These are phyloP conservation scores for Dasysyrphus albostriatus DNA, from an alignment of 2,888 invertebrate species.

Conservation along the genomic window DNA sequence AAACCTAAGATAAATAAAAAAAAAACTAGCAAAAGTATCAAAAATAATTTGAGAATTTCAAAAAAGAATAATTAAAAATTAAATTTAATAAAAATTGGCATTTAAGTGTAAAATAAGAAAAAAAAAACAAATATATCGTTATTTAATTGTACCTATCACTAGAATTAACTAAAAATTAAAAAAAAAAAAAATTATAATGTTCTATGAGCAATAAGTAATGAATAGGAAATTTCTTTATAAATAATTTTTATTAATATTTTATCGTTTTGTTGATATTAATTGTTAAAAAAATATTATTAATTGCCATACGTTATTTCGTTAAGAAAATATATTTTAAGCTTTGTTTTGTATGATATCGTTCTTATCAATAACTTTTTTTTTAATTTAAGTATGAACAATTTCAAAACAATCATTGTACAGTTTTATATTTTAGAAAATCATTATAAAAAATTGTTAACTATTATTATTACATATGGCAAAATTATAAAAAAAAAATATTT, in stretches of 20 bases:
- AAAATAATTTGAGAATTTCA: slow-evolving; percentile 25
- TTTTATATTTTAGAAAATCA: slow-evolving; percentile 61
- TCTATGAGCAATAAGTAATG: slow-evolving; percentile 69
- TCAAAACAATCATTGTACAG: slow-evolving; percentile 54
- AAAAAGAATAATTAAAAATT: slow-evolving; percentile 4
- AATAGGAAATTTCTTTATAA: slow-evolving; percentile 53
- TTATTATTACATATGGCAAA: slow-evolving; percentile 22
- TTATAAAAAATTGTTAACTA: slow-evolving; percentile 19
- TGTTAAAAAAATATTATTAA: slow-evolving; percentile 14
- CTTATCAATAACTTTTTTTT: slow-evolving; percentile 4
- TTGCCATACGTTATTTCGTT: background rate
- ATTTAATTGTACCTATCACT: slow-evolving; percentile 73
- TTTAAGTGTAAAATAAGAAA: slow-evolving; percentile 32
- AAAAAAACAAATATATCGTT: slow-evolving; percentile 40
- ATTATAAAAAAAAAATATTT: slow-evolving; percentile 21
- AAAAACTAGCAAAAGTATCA: slow-evolving; percentile 12
- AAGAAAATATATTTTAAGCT: background rate
- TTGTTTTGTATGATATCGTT: slow-evolving; percentile 31
- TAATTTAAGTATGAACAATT: background rate
- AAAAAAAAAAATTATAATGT: slow-evolving; percentile 44
- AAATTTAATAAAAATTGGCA: slow-evolving; percentile 39
- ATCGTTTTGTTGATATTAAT: slow-evolving; percentile 52
- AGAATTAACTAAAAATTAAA: slow-evolving; percentile 34
- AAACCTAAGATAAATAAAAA: background rate
- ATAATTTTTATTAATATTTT: slow-evolving; percentile 33